phyloP scores from a whole-genome alignment of 2,888 invertebrate genomes.

The Dicycla oo region DNA sequence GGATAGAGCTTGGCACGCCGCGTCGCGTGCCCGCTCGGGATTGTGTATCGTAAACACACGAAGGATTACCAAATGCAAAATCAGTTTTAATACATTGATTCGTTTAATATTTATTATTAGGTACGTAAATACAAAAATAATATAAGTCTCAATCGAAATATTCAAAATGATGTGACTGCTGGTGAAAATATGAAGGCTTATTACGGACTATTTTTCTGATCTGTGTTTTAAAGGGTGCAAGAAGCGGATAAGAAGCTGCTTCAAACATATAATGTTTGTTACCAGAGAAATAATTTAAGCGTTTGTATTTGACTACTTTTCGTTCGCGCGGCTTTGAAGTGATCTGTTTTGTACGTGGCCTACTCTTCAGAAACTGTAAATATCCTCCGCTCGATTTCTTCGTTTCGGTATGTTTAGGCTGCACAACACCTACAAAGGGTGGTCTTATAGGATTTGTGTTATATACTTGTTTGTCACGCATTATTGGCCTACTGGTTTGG shows the following conservation, averaged over 20 bases:
- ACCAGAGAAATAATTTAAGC: constrained; percentile 60
- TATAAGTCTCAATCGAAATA: constrained; percentile 68
- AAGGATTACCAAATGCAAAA: constrained; percentile 67
- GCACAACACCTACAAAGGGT: background rate
- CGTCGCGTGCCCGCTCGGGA: constrained; percentile 49
- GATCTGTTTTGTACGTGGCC: constrained; percentile 16
- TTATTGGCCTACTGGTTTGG: constrained; percentile 21
- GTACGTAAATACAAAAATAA: constrained; percentile 20
- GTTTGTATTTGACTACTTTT: constrained; percentile 60
- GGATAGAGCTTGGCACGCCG: constrained; percentile 65
- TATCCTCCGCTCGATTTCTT: constrained; percentile 24
- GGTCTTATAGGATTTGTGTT: constrained; percentile 6
- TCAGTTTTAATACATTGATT: constrained; percentile 33
- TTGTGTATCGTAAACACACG: constrained; percentile 68
- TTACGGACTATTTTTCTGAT: constrained; percentile 42
- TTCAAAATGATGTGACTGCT: constrained; percentile 75
- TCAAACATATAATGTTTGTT: constrained; percentile 63
- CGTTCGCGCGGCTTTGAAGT: constrained; percentile 7
- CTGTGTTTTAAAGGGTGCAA: constrained; percentile 48
- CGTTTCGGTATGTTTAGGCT: background rate
- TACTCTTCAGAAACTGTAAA: constrained; percentile 46
- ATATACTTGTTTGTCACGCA: constrained; percentile 6
- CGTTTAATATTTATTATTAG: constrained; percentile 34
- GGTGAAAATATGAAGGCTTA: constrained; percentile 76
- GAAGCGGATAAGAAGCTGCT: constrained; percentile 59